Evolutionary conservation across 2,797 vertebrate species (phyloP), one percentile per base, ranked within the genome.

Genomic region (Pogoniulus pusillus): DNA sequence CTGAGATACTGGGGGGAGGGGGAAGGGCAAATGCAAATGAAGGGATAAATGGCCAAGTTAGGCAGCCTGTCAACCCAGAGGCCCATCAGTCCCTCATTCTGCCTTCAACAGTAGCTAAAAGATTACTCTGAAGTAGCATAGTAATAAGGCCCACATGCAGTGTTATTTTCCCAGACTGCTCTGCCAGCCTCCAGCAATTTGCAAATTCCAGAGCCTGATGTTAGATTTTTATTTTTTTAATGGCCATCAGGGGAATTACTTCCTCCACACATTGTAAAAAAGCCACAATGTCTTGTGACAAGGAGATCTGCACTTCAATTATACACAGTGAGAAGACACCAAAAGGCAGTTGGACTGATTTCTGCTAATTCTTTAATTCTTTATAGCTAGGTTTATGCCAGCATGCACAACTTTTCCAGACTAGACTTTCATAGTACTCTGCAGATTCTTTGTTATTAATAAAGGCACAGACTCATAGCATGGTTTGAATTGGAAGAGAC

Each of bases 181-280:
- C 32, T 77, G 65, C 27, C 64, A 71, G 35, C 72, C 75, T 87
- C 45, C 69, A 89, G 72, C 72, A 77, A 80, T 82, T 62, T 80
- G 23, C 22, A 87, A 63, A 90, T 82, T 90, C 72, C 55, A 0
- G 1, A 60, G 26, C 35, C 82, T 87, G 62, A 64, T 88, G 68
- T 35, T 34, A 35, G 43, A 57, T 66, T 84, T 93, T 91, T 72
- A 47, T 45, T 88, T 95, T 95, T 84, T 87, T 91, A 93, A 90
- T 89, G 62, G 35, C 14, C 34, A 80, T 22, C 62, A 45, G 64
- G 69, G 54, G 65, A 93, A 73, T 77, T 73, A 64, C 54, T 79
- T 59, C 39, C 19, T 41, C 14, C 7, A 57, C 41, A 74, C 34
- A 82, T 73, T 82, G 84, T 43, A 65, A 49, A 78, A n/a, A 23